phyloP scores from a whole-genome alignment of 53 echinoderm and acorn worm genomes.

The Holothuria scabra region DNA sequence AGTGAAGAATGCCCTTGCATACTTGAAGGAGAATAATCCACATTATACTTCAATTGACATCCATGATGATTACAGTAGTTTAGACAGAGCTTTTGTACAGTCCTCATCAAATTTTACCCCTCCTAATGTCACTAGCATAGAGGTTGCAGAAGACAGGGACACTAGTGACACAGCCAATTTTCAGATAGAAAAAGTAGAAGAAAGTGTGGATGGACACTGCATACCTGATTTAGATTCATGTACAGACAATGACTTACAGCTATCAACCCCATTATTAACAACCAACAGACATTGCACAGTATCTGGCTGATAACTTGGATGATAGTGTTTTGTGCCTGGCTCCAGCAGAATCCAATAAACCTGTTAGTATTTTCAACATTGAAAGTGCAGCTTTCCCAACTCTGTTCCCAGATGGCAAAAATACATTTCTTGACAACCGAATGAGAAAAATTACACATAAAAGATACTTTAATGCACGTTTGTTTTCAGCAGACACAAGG shows the following conservation, averaged over 20 bases:
- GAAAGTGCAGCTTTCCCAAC: conserved; percentile 67
- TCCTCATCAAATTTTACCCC: conserved; percentile 44
- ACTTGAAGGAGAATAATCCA: background rate
- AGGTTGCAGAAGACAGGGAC: background rate
- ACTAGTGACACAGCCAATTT: too few relatives aligned
- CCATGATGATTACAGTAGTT: too few relatives aligned
- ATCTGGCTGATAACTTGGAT: conserved; percentile 56
- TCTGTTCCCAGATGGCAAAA: conserved; percentile 70
- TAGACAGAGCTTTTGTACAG: too few relatives aligned
- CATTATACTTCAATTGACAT: conserved; percentile 1
- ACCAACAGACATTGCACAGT: conserved; percentile 63
- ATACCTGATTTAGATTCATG: too few relatives aligned
- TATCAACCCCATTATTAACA: conserved; percentile 28
- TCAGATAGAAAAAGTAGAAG: too few relatives aligned
- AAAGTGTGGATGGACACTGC: too few relatives aligned
- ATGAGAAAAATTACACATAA: conserved; percentile 52
- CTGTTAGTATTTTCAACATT: conserved; percentile 61
- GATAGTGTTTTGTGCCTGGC: conserved; percentile 66
- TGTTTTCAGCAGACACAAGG: conserved; percentile 72
- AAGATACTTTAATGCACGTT: conserved; percentile 74
- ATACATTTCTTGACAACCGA: conserved; percentile 64
- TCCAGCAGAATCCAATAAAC: conserved; percentile 76
- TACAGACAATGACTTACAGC: background rate
- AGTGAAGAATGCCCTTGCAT: background rate
- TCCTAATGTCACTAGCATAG: conserved; percentile 16